These are phyloP conservation scores for Asarcornis scutulata DNA, from an alignment of 2,113 vertebrate genomes.

Conservation along the genomic window DNA sequence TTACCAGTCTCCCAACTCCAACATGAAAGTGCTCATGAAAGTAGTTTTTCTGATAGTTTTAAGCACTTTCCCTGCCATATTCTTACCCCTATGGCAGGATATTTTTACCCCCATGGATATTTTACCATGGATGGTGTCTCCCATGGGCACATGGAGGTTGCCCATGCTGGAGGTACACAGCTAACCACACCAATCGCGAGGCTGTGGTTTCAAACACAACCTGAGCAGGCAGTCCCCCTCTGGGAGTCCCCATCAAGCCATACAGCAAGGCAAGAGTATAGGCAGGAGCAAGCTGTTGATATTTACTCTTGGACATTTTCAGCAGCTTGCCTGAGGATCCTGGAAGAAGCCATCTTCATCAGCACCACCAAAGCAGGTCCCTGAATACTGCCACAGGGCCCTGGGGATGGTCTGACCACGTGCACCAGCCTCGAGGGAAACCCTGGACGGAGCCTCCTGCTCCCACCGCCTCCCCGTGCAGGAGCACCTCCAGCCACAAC, in stretches of 20 bases:
- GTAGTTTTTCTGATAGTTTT: neutral
- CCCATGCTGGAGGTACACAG: neutral
- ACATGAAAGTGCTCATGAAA: neutral
- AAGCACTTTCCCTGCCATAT: neutral
- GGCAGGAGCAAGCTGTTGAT: neutral
- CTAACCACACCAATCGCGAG: neutral
- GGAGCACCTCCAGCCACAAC: neutral
- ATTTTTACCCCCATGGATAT: too few relatives aligned
- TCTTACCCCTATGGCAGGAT: neutral
- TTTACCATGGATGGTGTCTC: too few relatives aligned
- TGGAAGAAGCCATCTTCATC: neutral
- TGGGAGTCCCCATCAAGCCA: neutral
- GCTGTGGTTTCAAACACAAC: neutral
- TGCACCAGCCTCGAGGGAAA: neutral
- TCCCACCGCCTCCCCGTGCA: neutral
- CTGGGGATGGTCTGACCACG: rapidly evolving
- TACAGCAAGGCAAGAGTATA: too few relatives aligned
- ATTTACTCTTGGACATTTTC: neutral
- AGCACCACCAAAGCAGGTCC: neutral
- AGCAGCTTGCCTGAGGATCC: neutral
- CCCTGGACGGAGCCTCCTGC: neutral
- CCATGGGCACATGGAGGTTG: neutral
- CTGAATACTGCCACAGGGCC: neutral
- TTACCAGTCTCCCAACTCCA: neutral
- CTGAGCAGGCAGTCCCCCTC: neutral